A percentile compares a stretch with the other conserved stretches of the same genome.
Evolutionary conservation across 2,797 vertebrate genomes (phyloP).

Genomic region (Danio choprae): DNA sequence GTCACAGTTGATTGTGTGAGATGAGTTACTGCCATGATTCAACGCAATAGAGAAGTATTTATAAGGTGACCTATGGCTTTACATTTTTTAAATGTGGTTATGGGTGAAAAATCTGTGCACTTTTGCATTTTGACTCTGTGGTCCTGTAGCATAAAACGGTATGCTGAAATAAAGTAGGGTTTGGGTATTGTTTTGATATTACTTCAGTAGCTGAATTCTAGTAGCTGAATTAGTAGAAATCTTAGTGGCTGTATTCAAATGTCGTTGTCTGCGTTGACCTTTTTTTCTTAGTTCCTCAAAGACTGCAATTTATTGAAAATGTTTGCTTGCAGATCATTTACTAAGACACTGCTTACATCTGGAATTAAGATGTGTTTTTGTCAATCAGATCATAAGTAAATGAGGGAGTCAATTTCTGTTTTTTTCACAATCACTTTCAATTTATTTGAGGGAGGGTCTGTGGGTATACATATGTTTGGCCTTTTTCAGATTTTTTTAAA

Average conservation of each 20-base stretch:
- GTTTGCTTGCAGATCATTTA: neutral
- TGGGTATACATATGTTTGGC: no score
- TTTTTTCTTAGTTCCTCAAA: neutral
- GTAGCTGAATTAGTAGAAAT: no score
- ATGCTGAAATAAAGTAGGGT: neutral
- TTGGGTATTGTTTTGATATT: neutral
- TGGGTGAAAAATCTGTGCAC: conserved; percentile 20
- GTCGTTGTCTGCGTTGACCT: neutral
- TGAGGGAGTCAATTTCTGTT: no score
- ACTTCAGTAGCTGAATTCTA: neutral
- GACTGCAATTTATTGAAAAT: neutral
- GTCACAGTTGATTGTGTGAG: neutral
- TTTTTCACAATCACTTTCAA: no score
- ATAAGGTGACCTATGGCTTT: neutral
- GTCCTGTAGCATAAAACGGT: conserved; percentile 21
- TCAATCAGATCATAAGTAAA: no score
- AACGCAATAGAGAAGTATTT: neutral
- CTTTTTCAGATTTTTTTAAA: no score
- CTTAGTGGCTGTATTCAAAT: neutral
- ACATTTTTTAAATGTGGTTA: conserved; percentile 24
- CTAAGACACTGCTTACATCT: no score
- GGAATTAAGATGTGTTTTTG: no score
- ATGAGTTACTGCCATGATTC: neutral
- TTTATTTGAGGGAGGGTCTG: no score
- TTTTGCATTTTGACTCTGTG: conserved; percentile 6